Evolutionary conservation across 2,113 vertebrate genomes (phyloP), one percentile per base, ranked within the genome.

Genomic region (Artemisiospiza belli): DNA sequence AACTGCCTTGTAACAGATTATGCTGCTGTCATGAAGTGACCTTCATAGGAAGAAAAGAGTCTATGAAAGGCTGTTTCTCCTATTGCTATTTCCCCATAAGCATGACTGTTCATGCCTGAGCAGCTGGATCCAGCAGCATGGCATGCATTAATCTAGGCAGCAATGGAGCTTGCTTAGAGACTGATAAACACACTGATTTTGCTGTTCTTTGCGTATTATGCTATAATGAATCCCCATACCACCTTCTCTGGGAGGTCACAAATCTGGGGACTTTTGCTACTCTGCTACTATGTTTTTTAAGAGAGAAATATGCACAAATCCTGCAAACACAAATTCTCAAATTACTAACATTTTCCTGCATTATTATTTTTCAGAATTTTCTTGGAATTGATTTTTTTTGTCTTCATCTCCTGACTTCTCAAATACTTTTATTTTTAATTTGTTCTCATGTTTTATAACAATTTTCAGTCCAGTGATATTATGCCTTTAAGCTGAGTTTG

Each of bases 401-500:
- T 69, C 21, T 73, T 91, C 43, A 46, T 49, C 17, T 63, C 11
- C n/a, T n/a, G 10, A n/a, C n/a, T 82, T 82, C 52, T 69, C 17
- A 51, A 44, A 19, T 59, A 22, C 21, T 57, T 4, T 10, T 49
- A n/a, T 49, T 49, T 68, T 37, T 8, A 7, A 72, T 79, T 87
- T 82, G 35, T 58, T 41, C 16, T 82, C 47, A 70, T 78, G 30
- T 85, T 72, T 77, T 75, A 58, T 75, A 79, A 86, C 91, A 39
- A 76, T 79, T 93, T 83, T 79, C 11, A 54, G 33, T 46, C 24
- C n/a, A 82, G 33, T 27, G 49, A 44, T 75, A 79, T 85, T 63
- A 86, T 68, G 67, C 58, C 70, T 83, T 79, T 79, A 83, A 94
- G 47, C 58, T 83, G 49, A 72, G 8, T 83, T 86, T 88, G 30